phyloP scores from a whole-genome alignment of 2,888 invertebrate genomes.

The Apamea sordens region DNA sequence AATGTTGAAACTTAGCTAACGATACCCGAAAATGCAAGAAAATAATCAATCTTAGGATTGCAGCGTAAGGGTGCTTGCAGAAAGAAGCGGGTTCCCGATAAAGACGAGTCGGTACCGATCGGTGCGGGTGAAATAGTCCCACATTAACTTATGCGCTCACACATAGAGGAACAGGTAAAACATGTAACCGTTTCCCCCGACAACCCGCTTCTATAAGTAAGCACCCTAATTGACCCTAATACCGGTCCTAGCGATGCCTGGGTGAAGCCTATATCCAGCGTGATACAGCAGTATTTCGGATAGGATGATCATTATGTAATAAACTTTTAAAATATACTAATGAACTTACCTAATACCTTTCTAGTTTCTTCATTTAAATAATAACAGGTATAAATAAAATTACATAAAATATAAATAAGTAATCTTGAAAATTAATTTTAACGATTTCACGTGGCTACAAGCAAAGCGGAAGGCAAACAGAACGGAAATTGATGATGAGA shows the following conservation, averaged over 20 bases:
- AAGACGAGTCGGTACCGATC: too few species aligned
- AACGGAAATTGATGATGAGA: conserved; percentile 47
- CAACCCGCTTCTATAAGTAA: too few species aligned
- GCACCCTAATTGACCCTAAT: too few species aligned
- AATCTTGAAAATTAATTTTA: neutral
- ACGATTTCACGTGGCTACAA: conserved; percentile 63
- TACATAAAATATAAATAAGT: neutral
- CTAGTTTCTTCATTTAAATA: conserved; percentile 39
- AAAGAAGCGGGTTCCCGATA: too few species aligned
- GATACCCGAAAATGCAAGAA: neutral
- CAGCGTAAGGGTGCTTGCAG: too few species aligned
- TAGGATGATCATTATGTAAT: neutral
- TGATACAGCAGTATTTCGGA: neutral
- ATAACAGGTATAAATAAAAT: neutral
- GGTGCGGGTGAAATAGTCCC: too few species aligned
- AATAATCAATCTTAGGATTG: neutral
- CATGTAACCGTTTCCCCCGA: too few species aligned
- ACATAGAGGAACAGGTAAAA: too few species aligned
- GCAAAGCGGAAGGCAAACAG: conserved; percentile 56
- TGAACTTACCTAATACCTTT: conserved; percentile 38
- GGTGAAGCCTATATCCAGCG: too few species aligned
- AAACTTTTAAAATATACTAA: neutral
- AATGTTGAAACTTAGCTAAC: neutral
- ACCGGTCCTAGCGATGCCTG: neutral
- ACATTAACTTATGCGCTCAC: too few species aligned